Evolutionary conservation across 2,888 invertebrate species (phyloP).

Genomic region (Cheilosia urbana): DNA sequence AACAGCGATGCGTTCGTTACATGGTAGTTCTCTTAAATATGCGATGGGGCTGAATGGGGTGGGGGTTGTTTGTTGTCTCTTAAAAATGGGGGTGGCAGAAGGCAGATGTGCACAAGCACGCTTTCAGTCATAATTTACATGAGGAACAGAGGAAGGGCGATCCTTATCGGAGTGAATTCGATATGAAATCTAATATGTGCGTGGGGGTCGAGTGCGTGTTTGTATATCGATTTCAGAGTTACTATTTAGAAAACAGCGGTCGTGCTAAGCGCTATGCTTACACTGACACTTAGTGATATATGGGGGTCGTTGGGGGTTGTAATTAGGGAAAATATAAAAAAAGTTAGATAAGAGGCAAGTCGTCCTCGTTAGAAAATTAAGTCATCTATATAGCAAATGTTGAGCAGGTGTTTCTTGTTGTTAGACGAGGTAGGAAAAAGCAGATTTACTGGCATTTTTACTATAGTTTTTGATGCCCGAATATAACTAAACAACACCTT

Average conservation of each 20-base stretch:
- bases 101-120: constrained; percentile 21
- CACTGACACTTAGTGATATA: not conserved
- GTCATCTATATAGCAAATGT: too few species aligned
- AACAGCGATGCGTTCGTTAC: constrained; percentile 18
- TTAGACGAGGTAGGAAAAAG: too few species aligned
- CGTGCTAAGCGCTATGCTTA: not conserved
- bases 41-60: not conserved
- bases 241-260: constrained; percentile 34
- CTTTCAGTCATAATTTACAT: not conserved
- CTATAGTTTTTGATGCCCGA: too few species aligned
- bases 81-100: constrained; percentile 13
- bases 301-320: not conserved
- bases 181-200: constrained; percentile 20
- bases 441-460: too few species aligned
- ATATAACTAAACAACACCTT: too few species aligned
- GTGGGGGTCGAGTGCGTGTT: constrained; percentile 26
- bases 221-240: constrained; percentile 27
- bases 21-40: constrained; percentile 43
- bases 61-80: constrained; percentile 15
- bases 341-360: not conserved
- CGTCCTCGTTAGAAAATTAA: too few species aligned
- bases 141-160: constrained; percentile 27
- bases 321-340: not conserved
- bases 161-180: constrained; percentile 54
- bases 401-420: too few species aligned